Conservation (phyloP, 2,113 vertebrate genomes). For the Puntigrus tetrazona region DNA sequence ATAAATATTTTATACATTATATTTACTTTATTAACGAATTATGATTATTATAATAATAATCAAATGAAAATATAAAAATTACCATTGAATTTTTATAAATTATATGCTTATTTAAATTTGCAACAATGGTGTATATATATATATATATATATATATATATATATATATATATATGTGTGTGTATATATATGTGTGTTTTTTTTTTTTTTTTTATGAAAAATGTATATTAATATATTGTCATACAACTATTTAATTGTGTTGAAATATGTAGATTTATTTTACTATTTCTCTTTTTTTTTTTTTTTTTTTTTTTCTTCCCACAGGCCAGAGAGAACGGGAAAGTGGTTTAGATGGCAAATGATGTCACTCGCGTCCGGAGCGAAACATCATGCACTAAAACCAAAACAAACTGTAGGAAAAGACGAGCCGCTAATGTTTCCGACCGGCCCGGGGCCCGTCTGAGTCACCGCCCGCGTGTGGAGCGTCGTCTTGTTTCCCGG, state of each 20-base stretch:
- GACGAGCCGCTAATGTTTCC: constrained; percentile 29
- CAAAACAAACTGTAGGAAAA: constrained; percentile 59
- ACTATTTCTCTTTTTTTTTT: constrained; percentile 20
- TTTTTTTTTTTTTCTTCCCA: no score
- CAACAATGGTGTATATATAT: no score
- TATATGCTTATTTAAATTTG: no score
- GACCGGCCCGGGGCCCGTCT: not conserved
- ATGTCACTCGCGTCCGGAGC: constrained; percentile 27
- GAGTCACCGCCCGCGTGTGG: no score
- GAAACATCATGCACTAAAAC: constrained; percentile 55
- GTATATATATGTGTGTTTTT: no score
- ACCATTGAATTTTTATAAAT: not conserved
- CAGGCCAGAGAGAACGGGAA: constrained; percentile 77
- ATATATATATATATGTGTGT: no score
- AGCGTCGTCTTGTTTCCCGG: not conserved
- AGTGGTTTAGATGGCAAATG: constrained; percentile 67
- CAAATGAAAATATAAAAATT: not conserved
- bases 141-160: no score
- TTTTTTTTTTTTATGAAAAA: no score
- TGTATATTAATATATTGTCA: not conserved
- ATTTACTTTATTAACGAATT: no score
- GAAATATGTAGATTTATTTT: not conserved
- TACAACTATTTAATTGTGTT: not conserved
- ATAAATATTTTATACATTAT: no score
- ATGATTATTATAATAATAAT: no score